phyloP scores from a whole-genome alignment of 2,113 vertebrate genomes.

The Rhinoptilus africanus region DNA sequence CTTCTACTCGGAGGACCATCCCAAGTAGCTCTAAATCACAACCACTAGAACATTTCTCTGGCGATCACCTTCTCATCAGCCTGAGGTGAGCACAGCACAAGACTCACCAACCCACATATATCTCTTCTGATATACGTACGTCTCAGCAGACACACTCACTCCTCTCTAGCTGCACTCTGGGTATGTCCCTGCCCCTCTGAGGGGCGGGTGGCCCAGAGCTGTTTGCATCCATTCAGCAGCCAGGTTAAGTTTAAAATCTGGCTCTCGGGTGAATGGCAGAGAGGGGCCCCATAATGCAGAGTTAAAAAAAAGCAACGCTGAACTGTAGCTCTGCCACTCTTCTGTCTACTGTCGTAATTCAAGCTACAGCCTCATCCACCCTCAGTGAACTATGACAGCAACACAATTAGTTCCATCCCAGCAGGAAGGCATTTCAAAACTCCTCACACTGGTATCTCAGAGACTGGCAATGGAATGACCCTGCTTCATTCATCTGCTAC shows the following conservation, averaged over 20 bases:
- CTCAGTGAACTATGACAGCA: background rate
- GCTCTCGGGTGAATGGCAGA: fast-evolving
- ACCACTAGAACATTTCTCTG: background rate
- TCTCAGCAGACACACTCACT: background rate
- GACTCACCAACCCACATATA: background rate
- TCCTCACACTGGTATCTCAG: background rate
- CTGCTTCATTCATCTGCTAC: background rate
- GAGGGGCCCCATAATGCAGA: background rate
- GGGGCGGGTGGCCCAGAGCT: background rate
- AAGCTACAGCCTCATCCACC: fast-evolving
- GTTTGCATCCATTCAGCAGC: background rate
- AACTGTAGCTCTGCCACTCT: background rate
- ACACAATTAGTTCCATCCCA: background rate
- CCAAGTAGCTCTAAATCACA: background rate
- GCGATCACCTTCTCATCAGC: background rate
- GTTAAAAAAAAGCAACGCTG: background rate
- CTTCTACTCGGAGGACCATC: background rate
- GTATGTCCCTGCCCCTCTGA: background rate
- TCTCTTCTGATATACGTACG: background rate
- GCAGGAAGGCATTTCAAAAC: background rate
- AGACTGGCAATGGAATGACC: background rate
- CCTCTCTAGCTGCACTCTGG: background rate
- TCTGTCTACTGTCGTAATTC: background rate
- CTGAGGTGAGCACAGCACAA: background rate
- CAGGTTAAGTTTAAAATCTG: background rate